Percentiles rank a stretch among this genome's conserved stretches.
Conservation (phyloP, 2,113 vertebrate genomes). For the Aptenodytes patagonicus region DNA sequence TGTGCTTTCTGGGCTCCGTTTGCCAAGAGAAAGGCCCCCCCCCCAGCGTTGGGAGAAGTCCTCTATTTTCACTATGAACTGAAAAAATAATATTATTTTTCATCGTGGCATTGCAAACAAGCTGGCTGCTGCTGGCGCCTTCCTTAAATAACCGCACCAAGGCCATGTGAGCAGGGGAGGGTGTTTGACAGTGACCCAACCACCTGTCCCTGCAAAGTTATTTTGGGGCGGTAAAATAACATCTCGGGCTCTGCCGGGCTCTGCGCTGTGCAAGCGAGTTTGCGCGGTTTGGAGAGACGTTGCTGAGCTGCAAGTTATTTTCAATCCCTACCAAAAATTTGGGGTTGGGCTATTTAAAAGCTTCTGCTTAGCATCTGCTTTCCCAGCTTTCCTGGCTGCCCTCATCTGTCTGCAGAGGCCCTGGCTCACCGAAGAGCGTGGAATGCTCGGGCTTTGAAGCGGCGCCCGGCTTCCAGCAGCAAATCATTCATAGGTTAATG, state of each 20-base stretch:
- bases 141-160: neutral
- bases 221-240: neutral
- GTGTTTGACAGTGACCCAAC: neutral
- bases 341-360: neutral
- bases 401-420: neutral
- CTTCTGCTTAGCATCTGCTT: neutral
- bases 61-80: neutral
- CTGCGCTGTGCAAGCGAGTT: too few relatives aligned
- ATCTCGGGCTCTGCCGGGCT: neutral
- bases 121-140: neutral
- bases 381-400: neutral
- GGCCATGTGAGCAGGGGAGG: neutral
- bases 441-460: neutral
- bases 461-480: neutral
- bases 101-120: fast-evolving
- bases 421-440: fast-evolving
- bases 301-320: neutral
- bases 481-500: neutral
- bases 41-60: neutral
- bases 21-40: neutral
- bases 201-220: constrained; percentile 22
- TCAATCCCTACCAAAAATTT: neutral
- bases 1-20: neutral
- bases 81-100: neutral
- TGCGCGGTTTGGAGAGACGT: fast-evolving